Evolutionary conservation across 2,797 vertebrate species (phyloP), one percentile per base, ranked within the genome.

Genomic region (Poeciliopsis infans): DNA sequence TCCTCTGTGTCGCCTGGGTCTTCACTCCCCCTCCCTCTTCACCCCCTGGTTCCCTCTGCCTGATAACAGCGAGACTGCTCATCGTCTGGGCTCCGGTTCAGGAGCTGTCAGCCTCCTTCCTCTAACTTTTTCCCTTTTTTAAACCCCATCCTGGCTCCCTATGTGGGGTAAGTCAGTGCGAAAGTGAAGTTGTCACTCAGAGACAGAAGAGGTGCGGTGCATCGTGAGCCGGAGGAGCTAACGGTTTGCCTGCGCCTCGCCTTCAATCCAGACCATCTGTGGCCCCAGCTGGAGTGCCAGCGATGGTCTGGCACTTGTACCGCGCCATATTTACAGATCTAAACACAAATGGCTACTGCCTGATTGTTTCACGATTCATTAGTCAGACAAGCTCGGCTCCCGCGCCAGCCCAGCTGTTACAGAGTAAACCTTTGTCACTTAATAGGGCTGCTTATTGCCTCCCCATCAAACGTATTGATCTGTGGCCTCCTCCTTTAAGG

Each of bases 301-400:
- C 97, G 95, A 98, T 98, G 97, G 97, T 99, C 98, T 99, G 98
- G 98, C 98, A 98, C 97, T 98, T 98, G 97, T 97, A 97, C 97
- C 97, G 96, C 96, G 97, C 97, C 98, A 99, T 99, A 99, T 99
- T 99, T 99, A 99, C 98, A 99, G 98, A 99, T 99, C 98, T 98
- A 98, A 99, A 99, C 98, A 99, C 98, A 99, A 99, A 99, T 98
- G 97, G 98, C 97, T 97, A 97, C 97, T 97, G 98, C 98, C 98
- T 98, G 98, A 99, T 98, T 99, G 98, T 99, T 99, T 99, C 98
- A 99, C 98, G 97, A 99, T 99, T 99, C 98, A 99, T 99, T 99
- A 99, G 97, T 98, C 97, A 98, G 98, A 99, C 98, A 99, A 97
- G 98, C 97, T 97, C 97, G 97, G 96, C 97, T 97, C 96, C 95